A percentile compares a stretch with the other conserved stretches of the same genome.
Evolutionary conservation across 2,113 vertebrate genomes (phyloP).

Genomic region (Poecilia latipinna): DNA sequence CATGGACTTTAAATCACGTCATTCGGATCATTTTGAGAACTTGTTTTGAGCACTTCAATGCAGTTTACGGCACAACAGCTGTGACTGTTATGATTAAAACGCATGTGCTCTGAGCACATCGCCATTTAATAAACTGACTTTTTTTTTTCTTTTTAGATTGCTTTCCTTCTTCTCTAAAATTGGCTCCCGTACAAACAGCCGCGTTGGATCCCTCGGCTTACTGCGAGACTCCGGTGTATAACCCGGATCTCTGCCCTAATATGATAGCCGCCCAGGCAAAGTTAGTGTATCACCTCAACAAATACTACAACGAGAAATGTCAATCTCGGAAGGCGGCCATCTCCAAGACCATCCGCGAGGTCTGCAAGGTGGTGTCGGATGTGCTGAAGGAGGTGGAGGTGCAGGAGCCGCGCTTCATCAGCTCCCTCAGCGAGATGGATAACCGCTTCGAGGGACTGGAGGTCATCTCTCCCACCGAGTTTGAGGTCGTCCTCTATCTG

Average conservation of each 20-base stretch:
- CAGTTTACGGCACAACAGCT: conserved; percentile 59
- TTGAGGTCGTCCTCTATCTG: conserved; percentile 97
- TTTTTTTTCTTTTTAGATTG: conserved; percentile 72
- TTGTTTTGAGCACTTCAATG: conserved; percentile 56
- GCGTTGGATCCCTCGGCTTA: conserved; percentile 99
- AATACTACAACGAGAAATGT: conserved; percentile 99
- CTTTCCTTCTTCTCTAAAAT: conserved; percentile 90
- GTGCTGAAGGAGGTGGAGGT: conserved; percentile 99
- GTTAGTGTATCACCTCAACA: conserved; percentile 98
- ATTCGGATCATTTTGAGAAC: conserved; percentile 48
- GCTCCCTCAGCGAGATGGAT: conserved; percentile 98
- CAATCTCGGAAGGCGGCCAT: conserved; percentile 97
- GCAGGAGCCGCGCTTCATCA: conserved; percentile 99
- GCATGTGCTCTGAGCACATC: conserved; percentile 75
- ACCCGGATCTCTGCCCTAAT: conserved; percentile 99
- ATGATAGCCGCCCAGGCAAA: conserved; percentile 99
- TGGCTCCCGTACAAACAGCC: conserved; percentile 98
- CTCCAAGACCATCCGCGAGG: conserved; percentile 98
- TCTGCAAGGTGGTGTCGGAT: conserved; percentile 99
- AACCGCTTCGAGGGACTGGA: conserved; percentile 97
- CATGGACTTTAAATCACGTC: conserved; percentile 78
- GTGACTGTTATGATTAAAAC: conserved; percentile 57
- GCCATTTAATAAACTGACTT: conserved; percentile 54
- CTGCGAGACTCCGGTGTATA: conserved; percentile 99
- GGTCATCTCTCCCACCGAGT: conserved; percentile 96